Percentiles rank a stretch among this genome's conserved stretches.
These are phyloP conservation scores for Belonocnema kinseyi DNA, from an alignment of 1,140 invertebrate genomes.

Conservation along the genomic window DNA sequence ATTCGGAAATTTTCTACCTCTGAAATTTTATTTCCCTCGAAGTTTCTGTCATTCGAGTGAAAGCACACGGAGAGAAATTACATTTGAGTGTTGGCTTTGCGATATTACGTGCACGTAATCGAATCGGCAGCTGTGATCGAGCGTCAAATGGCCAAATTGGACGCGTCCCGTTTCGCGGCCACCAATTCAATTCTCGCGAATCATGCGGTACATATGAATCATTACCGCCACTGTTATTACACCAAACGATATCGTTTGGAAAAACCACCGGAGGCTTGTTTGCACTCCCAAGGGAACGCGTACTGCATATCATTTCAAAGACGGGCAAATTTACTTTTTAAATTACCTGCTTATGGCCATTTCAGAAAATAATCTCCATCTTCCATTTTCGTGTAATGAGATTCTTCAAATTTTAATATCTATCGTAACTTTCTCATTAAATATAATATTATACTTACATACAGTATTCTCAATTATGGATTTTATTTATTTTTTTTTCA, in stretches of 20 bases:
- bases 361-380: neutral
- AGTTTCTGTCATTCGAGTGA: no score
- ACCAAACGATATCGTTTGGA: slow-evolving; percentile 7
- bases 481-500: no score
- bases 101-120: slow-evolving; percentile 21
- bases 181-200: slow-evolving; percentile 28
- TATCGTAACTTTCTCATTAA: neutral
- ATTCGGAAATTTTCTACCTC: no score
- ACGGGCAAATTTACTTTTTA: slow-evolving; percentile 7
- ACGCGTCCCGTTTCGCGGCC: slow-evolving; percentile 19
- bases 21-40: no score
- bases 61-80: neutral
- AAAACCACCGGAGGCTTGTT: slow-evolving; percentile 9
- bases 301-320: neutral
- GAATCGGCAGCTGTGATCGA: slow-evolving; percentile 8
- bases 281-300: neutral
- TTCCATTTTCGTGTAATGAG: neutral
- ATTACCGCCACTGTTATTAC: neutral
- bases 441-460: neutral
- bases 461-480: neutral
- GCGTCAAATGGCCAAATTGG: slow-evolving; percentile 19
- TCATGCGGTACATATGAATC: slow-evolving; percentile 30
- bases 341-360: slow-evolving; percentile 3
- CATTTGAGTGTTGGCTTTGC: neutral
- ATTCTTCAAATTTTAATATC: neutral